A percentile compares a stretch with the other conserved stretches of the same genome.
Conservation (phyloP, 2,888 invertebrate species). For the Alsophila aescularia region DNA sequence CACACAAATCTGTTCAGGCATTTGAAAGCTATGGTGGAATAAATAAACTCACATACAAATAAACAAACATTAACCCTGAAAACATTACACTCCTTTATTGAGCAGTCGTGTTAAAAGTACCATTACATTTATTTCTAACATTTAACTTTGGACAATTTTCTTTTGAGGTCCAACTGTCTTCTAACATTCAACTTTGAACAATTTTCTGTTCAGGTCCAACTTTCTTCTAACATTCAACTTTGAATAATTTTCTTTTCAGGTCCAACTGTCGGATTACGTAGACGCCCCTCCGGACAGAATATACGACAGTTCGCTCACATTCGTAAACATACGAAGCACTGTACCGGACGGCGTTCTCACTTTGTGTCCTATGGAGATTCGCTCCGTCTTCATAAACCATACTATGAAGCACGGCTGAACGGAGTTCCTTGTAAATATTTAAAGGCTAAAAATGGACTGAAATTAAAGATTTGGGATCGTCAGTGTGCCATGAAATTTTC, state of each 20-base stretch:
- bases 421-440: neutral
- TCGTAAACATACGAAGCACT: conserved; percentile 60
- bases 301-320: conserved; percentile 81
- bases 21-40: too few relatives aligned
- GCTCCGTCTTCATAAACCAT: conserved; percentile 77
- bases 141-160: neutral
- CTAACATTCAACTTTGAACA: neutral
- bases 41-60: too few relatives aligned
- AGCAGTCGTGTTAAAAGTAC: too few relatives aligned
- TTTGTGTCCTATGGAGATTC: conserved; percentile 85
- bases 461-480: too few relatives aligned
- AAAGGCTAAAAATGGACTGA: too few relatives aligned
- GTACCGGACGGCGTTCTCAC: conserved; percentile 56
- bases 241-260: conserved; percentile 58
- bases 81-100: too few relatives aligned
- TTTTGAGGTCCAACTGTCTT: conserved; percentile 8
- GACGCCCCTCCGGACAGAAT: conserved; percentile 65
- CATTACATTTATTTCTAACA: neutral
- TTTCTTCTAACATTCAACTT: conserved; percentile 16
- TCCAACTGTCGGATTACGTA: conserved; percentile 77
- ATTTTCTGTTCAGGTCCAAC: neutral
- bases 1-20: too few relatives aligned
- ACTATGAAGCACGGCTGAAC: conserved; percentile 53
- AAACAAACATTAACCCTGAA: too few relatives aligned
- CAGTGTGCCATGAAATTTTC: too few relatives aligned